Percentiles rank a stretch among this genome's conserved stretches.
phyloP scores from a whole-genome alignment of 2,113 vertebrate genomes.

The Epinephelus cyanopodus region DNA sequence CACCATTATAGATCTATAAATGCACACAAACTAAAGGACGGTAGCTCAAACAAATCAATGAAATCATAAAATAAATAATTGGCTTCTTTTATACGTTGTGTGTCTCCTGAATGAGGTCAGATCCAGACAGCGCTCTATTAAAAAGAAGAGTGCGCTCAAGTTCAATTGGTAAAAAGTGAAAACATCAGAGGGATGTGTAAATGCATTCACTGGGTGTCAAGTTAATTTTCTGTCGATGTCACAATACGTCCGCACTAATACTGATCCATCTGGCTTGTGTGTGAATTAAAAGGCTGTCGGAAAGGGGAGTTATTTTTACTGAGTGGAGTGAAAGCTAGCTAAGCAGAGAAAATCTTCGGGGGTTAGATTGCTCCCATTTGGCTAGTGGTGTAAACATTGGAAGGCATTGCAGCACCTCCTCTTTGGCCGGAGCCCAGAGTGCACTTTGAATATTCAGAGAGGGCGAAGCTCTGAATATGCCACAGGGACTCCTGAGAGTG shows the following conservation, averaged over 20 bases:
- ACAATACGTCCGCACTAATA: slow-evolving; percentile 31
- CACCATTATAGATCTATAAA: background rate
- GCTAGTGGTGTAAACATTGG: slow-evolving; percentile 64
- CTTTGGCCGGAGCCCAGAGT: slow-evolving; percentile 59
- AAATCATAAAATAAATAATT: slow-evolving; percentile 7
- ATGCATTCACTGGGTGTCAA: slow-evolving; percentile 18
- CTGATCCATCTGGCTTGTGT: slow-evolving; percentile 26
- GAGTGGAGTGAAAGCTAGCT: slow-evolving; percentile 45
- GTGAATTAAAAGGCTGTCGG: slow-evolving; percentile 41
- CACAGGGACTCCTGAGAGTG: slow-evolving; percentile 41
- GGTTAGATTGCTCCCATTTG: slow-evolving; percentile 66
- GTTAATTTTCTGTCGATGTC: slow-evolving; percentile 23
- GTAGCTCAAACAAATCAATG: slow-evolving; percentile 7
- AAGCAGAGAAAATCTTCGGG: slow-evolving; percentile 35
- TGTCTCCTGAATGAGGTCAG: slow-evolving; percentile 5
- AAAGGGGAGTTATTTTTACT: slow-evolving; percentile 49
- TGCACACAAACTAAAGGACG: background rate
- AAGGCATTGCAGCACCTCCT: slow-evolving; percentile 51
- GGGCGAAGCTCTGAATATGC: slow-evolving; percentile 50
- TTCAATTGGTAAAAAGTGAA: slow-evolving; percentile 21
- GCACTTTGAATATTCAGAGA: slow-evolving; percentile 57
- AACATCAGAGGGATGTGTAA: slow-evolving; percentile 18
- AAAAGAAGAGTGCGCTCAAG: slow-evolving; percentile 3
- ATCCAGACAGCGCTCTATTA: slow-evolving; percentile 16
- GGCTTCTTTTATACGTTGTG: background rate